These are phyloP conservation scores for Erynnis tages DNA, from an alignment of 2,888 invertebrate genomes.

Conservation along the genomic window DNA sequence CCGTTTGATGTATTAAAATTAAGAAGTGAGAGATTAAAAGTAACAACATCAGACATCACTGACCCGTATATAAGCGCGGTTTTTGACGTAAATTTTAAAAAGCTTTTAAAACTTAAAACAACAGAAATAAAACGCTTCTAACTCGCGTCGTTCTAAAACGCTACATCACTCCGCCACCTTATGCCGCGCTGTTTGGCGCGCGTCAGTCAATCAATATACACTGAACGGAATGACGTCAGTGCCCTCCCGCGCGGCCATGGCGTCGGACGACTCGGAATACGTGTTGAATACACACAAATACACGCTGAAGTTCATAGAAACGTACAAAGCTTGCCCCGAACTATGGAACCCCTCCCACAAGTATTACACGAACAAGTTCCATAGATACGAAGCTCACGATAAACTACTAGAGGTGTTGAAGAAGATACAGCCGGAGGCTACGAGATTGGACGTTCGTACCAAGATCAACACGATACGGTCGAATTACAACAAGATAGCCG, in stretches of 20 bases:
- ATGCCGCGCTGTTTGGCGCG: not conserved
- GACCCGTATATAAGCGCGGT: too few species aligned
- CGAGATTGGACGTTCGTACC: constrained; percentile 30
- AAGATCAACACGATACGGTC: constrained; percentile 34
- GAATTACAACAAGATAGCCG: constrained; percentile 31
- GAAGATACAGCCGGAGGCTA: constrained; percentile 25
- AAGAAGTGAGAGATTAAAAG: too few species aligned
- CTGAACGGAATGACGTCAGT: not conserved
- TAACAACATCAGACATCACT: too few species aligned
- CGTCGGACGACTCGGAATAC: not conserved
- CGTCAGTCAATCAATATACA: constrained; percentile 1
- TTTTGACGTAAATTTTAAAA: too few species aligned
- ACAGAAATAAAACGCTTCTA: not conserved
- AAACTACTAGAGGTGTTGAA: constrained; percentile 27
- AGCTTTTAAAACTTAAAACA: too few species aligned
- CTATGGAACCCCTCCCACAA: constrained; percentile 27
- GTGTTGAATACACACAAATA: not conserved
- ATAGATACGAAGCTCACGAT: constrained; percentile 18
- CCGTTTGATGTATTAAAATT: too few species aligned
- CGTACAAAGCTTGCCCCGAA: constrained; percentile 6
- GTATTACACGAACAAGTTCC: constrained; percentile 28
- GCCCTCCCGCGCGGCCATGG: constrained; percentile 17
- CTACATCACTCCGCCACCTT: not conserved
- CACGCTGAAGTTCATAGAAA: not conserved
- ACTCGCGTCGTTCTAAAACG: not conserved